Conservation (phyloP, 2,888 invertebrate genomes). For the Plagodis dolabraria region DNA sequence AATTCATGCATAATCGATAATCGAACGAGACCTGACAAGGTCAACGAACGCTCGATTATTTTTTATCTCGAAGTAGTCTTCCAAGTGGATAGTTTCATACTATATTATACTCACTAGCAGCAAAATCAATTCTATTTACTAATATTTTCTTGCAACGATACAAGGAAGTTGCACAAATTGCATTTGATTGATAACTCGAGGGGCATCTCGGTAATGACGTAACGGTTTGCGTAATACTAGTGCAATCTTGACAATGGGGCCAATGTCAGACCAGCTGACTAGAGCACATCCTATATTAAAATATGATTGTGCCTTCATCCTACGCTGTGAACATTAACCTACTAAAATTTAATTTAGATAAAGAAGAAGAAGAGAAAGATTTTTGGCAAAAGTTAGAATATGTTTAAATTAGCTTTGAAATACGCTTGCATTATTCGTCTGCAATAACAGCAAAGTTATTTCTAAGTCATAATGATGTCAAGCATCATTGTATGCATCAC, state of each 20-base stretch:
- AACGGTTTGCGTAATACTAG: conserved; percentile 55
- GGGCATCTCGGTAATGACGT: conserved; percentile 34
- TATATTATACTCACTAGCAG: not conserved
- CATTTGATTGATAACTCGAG: conserved; percentile 29
- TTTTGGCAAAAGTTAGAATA: too few relatives aligned
- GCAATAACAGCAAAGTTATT: too few relatives aligned
- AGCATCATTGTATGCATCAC: too few relatives aligned
- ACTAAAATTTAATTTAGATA: not conserved
- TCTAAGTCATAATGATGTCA: too few relatives aligned
- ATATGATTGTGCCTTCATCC: conserved; percentile 43
- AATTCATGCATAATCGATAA: too few relatives aligned
- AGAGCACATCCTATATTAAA: conserved; percentile 45
- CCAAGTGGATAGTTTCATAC: too few relatives aligned
- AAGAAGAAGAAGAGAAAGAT: not conserved
- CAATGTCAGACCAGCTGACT: conserved; percentile 73
- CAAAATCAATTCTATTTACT: not conserved
- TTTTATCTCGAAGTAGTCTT: too few relatives aligned
- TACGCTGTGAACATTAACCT: not conserved
- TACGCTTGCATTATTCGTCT: too few relatives aligned
- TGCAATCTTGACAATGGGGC: conserved; percentile 68
- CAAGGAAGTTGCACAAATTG: conserved; percentile 33
- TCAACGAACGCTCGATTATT: too few relatives aligned
- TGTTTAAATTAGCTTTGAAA: too few relatives aligned
- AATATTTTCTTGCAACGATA: conserved; percentile 5
- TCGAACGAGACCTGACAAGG: too few relatives aligned